Evolutionary conservation across 1,140 invertebrate genomes (phyloP).

Genomic region (Cherax destructor): DNA sequence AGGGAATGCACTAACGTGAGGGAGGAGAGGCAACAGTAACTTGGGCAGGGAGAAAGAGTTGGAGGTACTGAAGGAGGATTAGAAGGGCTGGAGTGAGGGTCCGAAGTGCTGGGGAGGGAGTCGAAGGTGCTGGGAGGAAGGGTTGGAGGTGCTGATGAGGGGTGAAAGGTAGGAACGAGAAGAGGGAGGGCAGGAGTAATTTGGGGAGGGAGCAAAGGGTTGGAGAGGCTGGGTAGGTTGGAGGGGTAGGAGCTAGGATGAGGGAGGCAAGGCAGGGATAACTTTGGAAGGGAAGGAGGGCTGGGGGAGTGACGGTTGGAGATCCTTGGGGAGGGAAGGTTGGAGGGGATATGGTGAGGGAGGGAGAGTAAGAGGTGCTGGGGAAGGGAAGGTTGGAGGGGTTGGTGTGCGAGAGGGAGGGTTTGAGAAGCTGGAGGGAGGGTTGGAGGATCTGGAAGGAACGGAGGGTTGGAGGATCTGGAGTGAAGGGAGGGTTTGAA

Average conservation of each 20-base stretch:
- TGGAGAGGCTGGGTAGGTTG: background rate
- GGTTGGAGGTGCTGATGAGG: background rate
- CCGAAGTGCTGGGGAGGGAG: background rate
- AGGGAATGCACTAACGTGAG: too few species aligned
- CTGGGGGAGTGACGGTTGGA: background rate
- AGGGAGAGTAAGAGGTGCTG: background rate
- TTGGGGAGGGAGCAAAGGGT: background rate
- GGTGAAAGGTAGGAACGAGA: background rate
- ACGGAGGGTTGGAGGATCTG: background rate
- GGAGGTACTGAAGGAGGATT: background rate
- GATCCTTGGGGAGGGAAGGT: background rate
- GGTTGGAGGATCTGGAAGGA: background rate
- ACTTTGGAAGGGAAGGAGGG: background rate
- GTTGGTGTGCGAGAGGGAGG: background rate
- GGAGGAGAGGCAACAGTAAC: too few species aligned
- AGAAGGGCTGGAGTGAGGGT: background rate
- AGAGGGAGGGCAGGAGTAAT: background rate
- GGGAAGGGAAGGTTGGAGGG: background rate
- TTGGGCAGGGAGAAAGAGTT: background rate
- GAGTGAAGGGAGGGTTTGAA: too few species aligned
- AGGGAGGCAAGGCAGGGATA: background rate
- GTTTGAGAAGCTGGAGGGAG: background rate
- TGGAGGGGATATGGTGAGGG: too few species aligned
- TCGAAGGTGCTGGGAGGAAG: background rate
- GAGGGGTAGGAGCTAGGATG: background rate